A percentile compares a stretch with the other conserved stretches of the same genome.
These are phyloP conservation scores for Scaptomyza montana DNA, from an alignment of 1,140 invertebrate genomes.

Conservation along the genomic window DNA sequence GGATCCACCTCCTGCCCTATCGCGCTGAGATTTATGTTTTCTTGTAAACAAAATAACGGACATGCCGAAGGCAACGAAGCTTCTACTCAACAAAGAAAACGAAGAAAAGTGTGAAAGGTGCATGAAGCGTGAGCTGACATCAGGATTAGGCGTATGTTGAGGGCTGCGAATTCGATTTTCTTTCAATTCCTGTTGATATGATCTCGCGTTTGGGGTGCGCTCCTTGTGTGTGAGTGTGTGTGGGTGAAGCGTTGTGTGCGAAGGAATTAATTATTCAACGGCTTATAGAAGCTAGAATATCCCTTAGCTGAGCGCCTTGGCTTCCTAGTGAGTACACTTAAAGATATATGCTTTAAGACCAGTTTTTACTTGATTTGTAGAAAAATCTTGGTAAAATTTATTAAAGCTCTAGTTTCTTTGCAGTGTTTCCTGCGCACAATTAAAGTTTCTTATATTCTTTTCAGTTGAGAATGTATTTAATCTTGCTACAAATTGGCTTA, in stretches of 20 bases:
- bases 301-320: background rate
- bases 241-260: background rate
- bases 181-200: slow-evolving; percentile 48
- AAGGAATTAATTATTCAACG: slow-evolving; percentile 71
- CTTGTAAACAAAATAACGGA: slow-evolving; percentile 82
- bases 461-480: slow-evolving; percentile 23
- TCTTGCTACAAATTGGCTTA: slow-evolving; percentile 44
- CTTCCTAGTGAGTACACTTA: slow-evolving; percentile 3
- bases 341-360: background rate
- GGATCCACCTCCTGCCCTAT: slow-evolving; percentile 25
- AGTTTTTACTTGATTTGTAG: background rate
- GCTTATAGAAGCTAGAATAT: slow-evolving; percentile 35
- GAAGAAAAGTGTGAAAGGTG: slow-evolving; percentile 7
- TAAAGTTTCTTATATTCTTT: slow-evolving; percentile 1
- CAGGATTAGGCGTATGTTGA: slow-evolving; percentile 64
- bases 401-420: too few relatives aligned
- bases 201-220: slow-evolving; percentile 19
- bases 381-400: too few relatives aligned
- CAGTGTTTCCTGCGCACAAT: too few relatives aligned
- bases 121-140: slow-evolving; percentile 51
- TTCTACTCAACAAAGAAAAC: background rate
- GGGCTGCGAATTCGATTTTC: slow-evolving; percentile 69
- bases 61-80: slow-evolving; percentile 58
- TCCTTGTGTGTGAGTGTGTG: slow-evolving; percentile 12
- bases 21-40: slow-evolving; percentile 76